Evolutionary conservation across 2,113 vertebrate species (phyloP).

Genomic region (Stegostoma tigrinum): DNA sequence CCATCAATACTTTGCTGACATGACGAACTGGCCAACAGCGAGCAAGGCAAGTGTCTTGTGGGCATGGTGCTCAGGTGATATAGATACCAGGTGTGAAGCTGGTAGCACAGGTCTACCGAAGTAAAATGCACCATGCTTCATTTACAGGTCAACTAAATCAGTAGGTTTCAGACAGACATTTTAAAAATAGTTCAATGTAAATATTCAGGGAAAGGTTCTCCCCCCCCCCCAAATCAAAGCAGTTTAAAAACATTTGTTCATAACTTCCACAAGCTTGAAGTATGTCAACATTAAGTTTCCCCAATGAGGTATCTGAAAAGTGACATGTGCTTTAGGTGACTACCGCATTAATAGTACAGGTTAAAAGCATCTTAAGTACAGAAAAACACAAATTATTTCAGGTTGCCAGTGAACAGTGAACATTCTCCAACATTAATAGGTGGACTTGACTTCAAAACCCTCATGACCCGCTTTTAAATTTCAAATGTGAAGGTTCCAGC

Average conservation of each 20-base stretch:
- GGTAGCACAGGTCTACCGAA: neutral
- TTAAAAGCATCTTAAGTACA: neutral
- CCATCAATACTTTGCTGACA: neutral
- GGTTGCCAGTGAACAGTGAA: constrained; percentile 7
- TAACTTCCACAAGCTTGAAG: neutral
- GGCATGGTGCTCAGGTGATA: neutral
- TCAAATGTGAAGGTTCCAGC: neutral
- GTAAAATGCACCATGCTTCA: neutral
- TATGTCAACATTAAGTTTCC: neutral
- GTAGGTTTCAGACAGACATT: neutral
- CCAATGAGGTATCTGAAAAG: neutral
- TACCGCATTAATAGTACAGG: neutral
- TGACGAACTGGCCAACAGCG: neutral
- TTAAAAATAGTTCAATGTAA: neutral
- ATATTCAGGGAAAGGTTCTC: neutral
- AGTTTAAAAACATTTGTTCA: neutral
- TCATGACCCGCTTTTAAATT: neutral
- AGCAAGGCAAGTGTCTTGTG: neutral
- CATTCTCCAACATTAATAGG: neutral
- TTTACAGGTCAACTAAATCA: neutral
- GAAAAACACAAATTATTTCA: neutral
- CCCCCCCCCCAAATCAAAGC: too few relatives aligned
- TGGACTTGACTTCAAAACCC: neutral
- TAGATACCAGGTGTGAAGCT: neutral
- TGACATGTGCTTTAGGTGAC: neutral